Conservation (phyloP, 2,113 vertebrate species). For the Taxidea taxus region DNA sequence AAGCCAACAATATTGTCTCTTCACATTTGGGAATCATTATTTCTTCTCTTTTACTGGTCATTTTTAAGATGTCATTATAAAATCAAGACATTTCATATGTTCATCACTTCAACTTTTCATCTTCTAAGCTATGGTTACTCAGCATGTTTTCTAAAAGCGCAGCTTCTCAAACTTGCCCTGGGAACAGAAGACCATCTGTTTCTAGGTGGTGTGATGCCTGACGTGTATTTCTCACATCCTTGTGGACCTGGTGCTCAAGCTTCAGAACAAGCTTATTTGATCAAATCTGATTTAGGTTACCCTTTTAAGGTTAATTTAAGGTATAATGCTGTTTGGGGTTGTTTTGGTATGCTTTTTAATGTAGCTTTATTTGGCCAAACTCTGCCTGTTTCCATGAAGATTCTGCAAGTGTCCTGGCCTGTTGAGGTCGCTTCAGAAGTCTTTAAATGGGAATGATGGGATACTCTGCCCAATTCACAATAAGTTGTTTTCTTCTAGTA, state of each 20-base stretch:
- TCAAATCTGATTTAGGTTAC: accelerated
- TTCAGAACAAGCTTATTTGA: too few species aligned
- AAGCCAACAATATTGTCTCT: accelerated
- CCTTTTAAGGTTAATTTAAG: neutral
- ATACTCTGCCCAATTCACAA: neutral
- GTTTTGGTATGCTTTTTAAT: neutral
- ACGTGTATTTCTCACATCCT: accelerated
- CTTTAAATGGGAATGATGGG: neutral
- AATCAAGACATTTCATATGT: neutral
- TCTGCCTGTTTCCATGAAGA: neutral
- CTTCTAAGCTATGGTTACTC: neutral
- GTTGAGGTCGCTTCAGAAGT: neutral
- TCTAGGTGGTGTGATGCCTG: too few species aligned
- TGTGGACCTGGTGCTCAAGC: accelerated
- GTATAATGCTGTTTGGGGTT: neutral
- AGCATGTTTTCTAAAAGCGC: too few species aligned
- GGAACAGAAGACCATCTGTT: neutral
- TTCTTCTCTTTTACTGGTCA: neutral
- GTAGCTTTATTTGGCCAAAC: neutral
- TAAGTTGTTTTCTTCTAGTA: neutral
- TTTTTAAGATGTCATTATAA: neutral
- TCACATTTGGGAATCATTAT: neutral
- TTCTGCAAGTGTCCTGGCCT: accelerated
- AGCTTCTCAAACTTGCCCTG: accelerated
- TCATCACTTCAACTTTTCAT: neutral